These are phyloP conservation scores for Psammodynastes pulverulentus DNA, from an alignment of 2,113 vertebrate species.

Conservation along the genomic window DNA sequence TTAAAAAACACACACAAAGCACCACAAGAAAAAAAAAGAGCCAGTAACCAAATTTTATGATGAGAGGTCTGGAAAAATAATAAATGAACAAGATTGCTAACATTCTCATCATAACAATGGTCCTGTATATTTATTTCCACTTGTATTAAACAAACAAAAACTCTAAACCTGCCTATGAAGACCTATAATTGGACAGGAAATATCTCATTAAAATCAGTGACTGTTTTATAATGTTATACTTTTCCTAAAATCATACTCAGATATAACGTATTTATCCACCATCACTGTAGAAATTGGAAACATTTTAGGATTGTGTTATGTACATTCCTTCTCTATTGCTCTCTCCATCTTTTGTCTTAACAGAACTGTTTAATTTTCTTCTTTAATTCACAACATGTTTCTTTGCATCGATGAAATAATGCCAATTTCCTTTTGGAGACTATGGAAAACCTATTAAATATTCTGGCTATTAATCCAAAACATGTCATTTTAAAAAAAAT, in stretches of 20 bases:
- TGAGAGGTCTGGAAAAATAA: background rate
- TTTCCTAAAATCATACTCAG: background rate
- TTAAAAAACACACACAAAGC: too few relatives aligned
- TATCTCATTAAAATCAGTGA: background rate
- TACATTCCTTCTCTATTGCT: background rate
- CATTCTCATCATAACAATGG: background rate
- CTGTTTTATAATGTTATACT: background rate
- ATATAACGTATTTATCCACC: background rate
- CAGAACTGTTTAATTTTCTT: constrained; percentile 4
- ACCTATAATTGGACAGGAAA: background rate
- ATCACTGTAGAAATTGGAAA: background rate
- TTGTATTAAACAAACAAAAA: background rate
- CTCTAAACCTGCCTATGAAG: background rate
- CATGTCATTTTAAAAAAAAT: constrained; percentile 25
- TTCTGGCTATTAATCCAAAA: background rate
- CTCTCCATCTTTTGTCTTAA: background rate
- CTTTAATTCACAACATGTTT: constrained; percentile 24
- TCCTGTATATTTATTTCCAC: background rate
- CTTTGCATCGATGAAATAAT: background rate
- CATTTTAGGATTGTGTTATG: background rate
- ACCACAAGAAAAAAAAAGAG: background rate
- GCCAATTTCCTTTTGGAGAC: constrained; percentile 5
- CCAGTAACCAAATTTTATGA: background rate
- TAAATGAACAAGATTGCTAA: background rate
- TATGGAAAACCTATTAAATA: constrained; percentile 28